Evolutionary conservation across 2,888 invertebrate genomes (phyloP).

Genomic region (Tachina lurida): DNA sequence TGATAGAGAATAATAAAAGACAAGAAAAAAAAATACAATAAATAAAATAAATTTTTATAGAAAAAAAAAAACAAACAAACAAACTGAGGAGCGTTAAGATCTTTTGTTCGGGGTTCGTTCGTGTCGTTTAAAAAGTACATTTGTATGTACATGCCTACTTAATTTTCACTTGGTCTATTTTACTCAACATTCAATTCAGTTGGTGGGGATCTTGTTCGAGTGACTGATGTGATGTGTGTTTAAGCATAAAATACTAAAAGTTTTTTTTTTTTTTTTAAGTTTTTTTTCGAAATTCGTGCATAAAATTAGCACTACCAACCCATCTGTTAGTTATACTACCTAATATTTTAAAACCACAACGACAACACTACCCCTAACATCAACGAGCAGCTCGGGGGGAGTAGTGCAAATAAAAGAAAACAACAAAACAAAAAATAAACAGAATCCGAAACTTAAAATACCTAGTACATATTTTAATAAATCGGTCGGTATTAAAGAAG

Average conservation of each 20-base stretch:
- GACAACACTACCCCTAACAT: neutral
- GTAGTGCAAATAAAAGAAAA: constrained; percentile 4
- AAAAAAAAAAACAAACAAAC: constrained; percentile 14
- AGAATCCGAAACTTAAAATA: constrained; percentile 10
- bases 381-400: neutral
- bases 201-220: constrained; percentile 27
- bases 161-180: constrained; percentile 31
- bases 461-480: constrained; percentile 12
- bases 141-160: too few relatives aligned
- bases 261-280: constrained; percentile 10
- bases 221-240: constrained; percentile 25
- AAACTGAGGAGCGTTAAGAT: constrained; percentile 21
- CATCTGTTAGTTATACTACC: neutral
- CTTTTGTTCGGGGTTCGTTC: constrained; percentile 4
- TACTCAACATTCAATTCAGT: constrained; percentile 42
- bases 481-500: constrained; percentile 54
- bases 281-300: constrained; percentile 27
- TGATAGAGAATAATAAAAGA: constrained; percentile 10
- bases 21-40: neutral
- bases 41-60: too few relatives aligned
- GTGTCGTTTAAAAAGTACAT: constrained; percentile 15
- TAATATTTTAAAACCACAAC: neutral
- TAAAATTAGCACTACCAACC: constrained; percentile 20
- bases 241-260: constrained; percentile 3
- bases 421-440: constrained; percentile 11